Conservation (phyloP, 1,140 invertebrate genomes). For the Drosophila repleta region DNA sequence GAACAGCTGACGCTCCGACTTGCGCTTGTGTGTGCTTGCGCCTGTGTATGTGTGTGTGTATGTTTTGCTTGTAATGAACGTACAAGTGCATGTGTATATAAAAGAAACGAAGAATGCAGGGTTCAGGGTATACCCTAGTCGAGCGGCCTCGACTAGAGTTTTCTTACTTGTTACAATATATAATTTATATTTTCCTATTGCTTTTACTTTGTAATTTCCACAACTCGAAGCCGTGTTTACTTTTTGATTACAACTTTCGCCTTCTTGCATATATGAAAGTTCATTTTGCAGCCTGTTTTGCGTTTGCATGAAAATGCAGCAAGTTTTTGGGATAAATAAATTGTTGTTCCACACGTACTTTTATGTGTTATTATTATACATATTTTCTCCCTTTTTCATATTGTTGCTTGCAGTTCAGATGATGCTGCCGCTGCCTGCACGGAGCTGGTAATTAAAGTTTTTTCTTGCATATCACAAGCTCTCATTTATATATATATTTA, state of each 20-base stretch:
- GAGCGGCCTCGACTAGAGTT: too few species aligned
- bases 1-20: too few species aligned
- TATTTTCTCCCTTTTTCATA: background rate
- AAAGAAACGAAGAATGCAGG: too few species aligned
- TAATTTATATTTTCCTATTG: too few species aligned
- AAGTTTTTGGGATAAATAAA: slow-evolving; percentile 33
- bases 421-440: slow-evolving; percentile 25
- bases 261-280: background rate
- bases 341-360: slow-evolving; percentile 10
- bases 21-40: too few species aligned
- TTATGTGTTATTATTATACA: background rate
- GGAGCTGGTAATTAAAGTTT: slow-evolving; percentile 68
- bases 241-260: background rate
- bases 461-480: slow-evolving; percentile 65
- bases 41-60: too few species aligned
- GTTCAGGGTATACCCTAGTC: too few species aligned
- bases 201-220: too few species aligned
- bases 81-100: too few species aligned
- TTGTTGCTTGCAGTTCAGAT: slow-evolving; percentile 19
- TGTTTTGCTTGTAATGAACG: too few species aligned
- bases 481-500: slow-evolving; percentile 10
- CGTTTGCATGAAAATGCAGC: slow-evolving; percentile 10
- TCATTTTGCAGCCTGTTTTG: background rate
- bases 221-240: too few species aligned
- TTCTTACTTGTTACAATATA: too few species aligned